These are phyloP conservation scores for Formicarius rufipectus DNA, from an alignment of 2,113 vertebrate species.

Conservation along the genomic window DNA sequence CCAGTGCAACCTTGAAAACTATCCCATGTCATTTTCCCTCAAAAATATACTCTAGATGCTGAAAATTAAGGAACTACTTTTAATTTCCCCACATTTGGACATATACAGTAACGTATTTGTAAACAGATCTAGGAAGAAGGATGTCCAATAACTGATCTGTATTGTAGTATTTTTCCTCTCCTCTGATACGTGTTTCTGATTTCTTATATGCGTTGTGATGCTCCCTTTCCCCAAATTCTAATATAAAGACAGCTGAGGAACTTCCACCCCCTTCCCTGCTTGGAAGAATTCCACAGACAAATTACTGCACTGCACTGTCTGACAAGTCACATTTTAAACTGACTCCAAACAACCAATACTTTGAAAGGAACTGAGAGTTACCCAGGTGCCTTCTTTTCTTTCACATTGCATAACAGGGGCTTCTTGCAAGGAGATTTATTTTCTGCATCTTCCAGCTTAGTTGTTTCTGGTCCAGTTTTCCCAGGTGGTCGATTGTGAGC, in stretches of 20 bases:
- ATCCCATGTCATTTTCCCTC: background rate
- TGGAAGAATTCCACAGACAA: background rate
- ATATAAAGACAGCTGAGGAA: background rate
- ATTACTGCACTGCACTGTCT: background rate
- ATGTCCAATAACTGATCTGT: background rate
- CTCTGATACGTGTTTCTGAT: background rate
- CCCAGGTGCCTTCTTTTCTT: conserved; percentile 68
- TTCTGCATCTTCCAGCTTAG: conserved; percentile 53
- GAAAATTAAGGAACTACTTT: background rate
- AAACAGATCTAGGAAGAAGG: background rate
- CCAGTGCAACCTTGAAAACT: background rate
- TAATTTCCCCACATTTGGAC: background rate
- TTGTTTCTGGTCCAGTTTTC: conserved; percentile 29
- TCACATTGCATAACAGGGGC: conserved; percentile 51
- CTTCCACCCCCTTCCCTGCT: background rate
- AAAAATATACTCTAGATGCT: background rate
- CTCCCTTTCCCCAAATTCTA: background rate
- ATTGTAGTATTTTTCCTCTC: background rate
- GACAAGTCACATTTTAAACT: background rate
- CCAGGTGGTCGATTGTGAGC: conserved; percentile 16
- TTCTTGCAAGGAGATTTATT: conserved; percentile 69
- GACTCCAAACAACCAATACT: background rate
- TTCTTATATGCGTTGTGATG: background rate
- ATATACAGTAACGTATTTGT: background rate
- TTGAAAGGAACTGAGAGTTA: conserved; percentile 25